Conservation (phyloP, 2,113 vertebrate genomes). For the Protobothrops mucrosquamatus region DNA sequence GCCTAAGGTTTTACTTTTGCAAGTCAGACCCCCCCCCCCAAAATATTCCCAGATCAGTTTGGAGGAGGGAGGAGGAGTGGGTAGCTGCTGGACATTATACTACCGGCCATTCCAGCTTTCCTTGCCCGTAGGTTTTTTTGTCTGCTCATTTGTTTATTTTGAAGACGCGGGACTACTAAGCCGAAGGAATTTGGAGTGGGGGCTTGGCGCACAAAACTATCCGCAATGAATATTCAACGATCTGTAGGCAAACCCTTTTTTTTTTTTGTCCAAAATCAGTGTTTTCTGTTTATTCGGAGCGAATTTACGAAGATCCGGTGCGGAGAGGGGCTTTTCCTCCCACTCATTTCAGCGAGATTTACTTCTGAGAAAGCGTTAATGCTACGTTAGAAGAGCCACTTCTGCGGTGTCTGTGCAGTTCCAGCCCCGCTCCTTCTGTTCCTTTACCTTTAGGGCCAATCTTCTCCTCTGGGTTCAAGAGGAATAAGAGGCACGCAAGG, state of each 20-base stretch:
- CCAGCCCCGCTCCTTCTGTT: conserved; percentile 6
- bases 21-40: not conserved
- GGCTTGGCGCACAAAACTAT: not conserved
- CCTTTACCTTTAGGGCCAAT: conserved; percentile 53
- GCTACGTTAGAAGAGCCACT: not conserved
- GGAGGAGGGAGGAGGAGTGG: not conserved
- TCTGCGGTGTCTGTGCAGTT: not conserved
- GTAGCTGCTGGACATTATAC: not conserved
- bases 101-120: not conserved
- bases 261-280: conserved; percentile 64
- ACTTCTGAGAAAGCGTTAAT: not conserved
- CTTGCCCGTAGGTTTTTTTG: not conserved
- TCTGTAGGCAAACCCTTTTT: conserved; percentile 63
- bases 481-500: conserved; percentile 15
- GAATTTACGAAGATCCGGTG: conserved; percentile 69
- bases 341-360: no score
- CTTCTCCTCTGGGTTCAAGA: conserved; percentile 41
- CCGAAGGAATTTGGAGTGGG: not conserved
- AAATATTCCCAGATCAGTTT: not conserved
- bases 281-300: conserved; percentile 72
- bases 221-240: conserved; percentile 48
- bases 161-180: not conserved
- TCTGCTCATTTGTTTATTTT: not conserved
- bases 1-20: not conserved
- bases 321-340: conserved; percentile 48